These are phyloP conservation scores for Elephas maximus DNA, from an alignment of 2,113 vertebrate genomes.

Conservation along the genomic window DNA sequence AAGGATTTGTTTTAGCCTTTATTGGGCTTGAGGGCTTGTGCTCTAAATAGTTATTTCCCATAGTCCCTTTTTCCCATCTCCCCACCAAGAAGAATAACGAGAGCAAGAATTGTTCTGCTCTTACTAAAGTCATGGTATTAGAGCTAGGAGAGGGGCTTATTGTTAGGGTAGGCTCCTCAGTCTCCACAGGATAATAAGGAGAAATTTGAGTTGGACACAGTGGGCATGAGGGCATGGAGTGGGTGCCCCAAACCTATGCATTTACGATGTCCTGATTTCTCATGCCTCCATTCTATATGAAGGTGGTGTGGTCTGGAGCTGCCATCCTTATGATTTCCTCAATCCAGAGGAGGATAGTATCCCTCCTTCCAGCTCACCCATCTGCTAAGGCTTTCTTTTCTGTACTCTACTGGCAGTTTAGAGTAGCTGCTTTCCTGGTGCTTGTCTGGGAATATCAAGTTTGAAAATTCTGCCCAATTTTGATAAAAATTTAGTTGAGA, in stretches of 20 bases:
- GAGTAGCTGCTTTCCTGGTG: neutral
- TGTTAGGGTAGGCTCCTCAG: neutral
- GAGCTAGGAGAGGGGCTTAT: neutral
- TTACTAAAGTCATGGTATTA: neutral
- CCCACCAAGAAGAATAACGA: neutral
- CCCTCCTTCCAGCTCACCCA: neutral
- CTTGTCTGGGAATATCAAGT: neutral
- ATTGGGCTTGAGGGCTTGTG: neutral
- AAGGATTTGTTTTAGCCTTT: neutral
- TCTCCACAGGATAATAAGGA: neutral
- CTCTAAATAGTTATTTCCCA: neutral
- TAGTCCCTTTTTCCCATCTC: neutral
- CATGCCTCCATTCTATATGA: neutral
- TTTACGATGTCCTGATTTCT: no score
- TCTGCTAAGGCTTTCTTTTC: neutral
- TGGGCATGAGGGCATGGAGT: neutral
- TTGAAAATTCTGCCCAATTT: neutral
- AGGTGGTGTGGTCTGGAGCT: neutral
- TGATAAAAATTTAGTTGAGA: neutral
- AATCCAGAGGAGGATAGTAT: neutral
- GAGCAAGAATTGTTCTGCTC: accelerated
- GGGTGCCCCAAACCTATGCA: neutral
- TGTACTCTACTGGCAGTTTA: neutral
- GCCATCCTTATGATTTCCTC: neutral
- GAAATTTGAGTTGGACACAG: neutral